Conservation (phyloP, 2,888 invertebrate species). For the Meandrusa payeni region DNA sequence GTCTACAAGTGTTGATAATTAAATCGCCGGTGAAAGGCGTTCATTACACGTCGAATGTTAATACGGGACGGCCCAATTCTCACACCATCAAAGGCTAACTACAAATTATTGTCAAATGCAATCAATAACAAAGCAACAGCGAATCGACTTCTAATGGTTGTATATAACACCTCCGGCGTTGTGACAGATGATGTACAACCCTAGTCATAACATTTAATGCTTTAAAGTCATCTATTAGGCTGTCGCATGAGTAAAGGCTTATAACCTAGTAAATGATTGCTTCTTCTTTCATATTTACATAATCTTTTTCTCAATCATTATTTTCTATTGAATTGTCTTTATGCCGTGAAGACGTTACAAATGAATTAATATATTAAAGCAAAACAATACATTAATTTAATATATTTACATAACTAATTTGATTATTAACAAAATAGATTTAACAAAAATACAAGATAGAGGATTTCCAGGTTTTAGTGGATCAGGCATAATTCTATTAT, state of each 20-base stretch:
- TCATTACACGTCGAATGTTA: conserved; percentile 33
- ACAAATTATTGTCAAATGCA: conserved; percentile 62
- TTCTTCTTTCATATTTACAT: not conserved
- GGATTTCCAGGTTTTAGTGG: too few species aligned
- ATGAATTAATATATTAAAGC: too few species aligned
- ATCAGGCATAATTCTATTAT: too few species aligned
- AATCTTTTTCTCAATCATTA: too few species aligned
- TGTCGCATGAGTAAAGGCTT: conserved; percentile 1
- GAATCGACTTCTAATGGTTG: conserved; percentile 66
- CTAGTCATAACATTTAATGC: conserved; percentile 12
- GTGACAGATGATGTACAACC: conserved; percentile 13
- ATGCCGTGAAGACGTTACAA: too few species aligned
- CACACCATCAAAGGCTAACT: conserved; percentile 41
- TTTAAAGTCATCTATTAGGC: conserved; percentile 10
- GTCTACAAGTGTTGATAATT: conserved; percentile 11
- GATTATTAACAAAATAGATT: too few species aligned
- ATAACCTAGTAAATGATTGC: not conserved
- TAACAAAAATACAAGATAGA: too few species aligned
- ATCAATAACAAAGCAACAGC: conserved; percentile 56
- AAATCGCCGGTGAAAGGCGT: conserved; percentile 37
- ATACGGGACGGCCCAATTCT: conserved; percentile 43
- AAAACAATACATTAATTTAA: too few species aligned
- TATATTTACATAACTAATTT: too few species aligned
- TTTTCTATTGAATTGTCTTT: too few species aligned
- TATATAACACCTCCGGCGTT: conserved; percentile 42